Conservation (phyloP, 1,140 invertebrate genomes). For the Anagrus nilaparvatae region DNA sequence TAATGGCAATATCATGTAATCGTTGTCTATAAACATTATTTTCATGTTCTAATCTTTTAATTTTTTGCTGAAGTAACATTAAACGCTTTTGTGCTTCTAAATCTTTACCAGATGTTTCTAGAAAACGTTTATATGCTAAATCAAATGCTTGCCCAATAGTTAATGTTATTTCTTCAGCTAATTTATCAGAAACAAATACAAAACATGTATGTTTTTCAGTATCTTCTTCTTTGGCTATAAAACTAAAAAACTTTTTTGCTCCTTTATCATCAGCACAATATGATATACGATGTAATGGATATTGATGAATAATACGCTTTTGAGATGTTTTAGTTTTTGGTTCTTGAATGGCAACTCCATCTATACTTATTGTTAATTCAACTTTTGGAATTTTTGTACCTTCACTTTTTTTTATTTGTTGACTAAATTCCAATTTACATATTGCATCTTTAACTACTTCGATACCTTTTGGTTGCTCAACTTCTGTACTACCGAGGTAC, state of each 20-base stretch:
- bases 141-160: conserved; percentile 97
- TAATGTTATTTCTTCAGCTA: conserved; percentile 91
- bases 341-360: conserved; percentile 91
- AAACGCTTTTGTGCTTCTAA: conserved; percentile 60
- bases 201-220: conserved; percentile 87
- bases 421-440: conserved; percentile 86
- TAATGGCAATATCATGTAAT: conserved; percentile 47
- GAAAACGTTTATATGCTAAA: conserved; percentile 80
- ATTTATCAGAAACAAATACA: conserved; percentile 92
- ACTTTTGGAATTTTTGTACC: conserved; percentile 87
- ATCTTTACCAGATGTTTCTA: conserved; percentile 69
- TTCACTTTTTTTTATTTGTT: conserved; percentile 87
- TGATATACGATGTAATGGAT: conserved; percentile 93
- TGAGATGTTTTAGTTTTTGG: conserved; percentile 40
- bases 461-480: conserved; percentile 92
- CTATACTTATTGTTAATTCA: conserved; percentile 85
- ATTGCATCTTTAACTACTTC: conserved; percentile 95
- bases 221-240: conserved; percentile 85
- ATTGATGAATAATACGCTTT: conserved; percentile 78
- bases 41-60: conserved; percentile 61
- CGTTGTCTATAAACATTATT: conserved; percentile 58
- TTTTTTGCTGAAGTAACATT: conserved; percentile 61
- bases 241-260: conserved; percentile 93
- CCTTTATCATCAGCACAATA: conserved; percentile 98
- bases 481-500: conserved; percentile 88